These are phyloP conservation scores for Periplaneta americana DNA, from an alignment of 1,140 invertebrate genomes.

Conservation along the genomic window DNA sequence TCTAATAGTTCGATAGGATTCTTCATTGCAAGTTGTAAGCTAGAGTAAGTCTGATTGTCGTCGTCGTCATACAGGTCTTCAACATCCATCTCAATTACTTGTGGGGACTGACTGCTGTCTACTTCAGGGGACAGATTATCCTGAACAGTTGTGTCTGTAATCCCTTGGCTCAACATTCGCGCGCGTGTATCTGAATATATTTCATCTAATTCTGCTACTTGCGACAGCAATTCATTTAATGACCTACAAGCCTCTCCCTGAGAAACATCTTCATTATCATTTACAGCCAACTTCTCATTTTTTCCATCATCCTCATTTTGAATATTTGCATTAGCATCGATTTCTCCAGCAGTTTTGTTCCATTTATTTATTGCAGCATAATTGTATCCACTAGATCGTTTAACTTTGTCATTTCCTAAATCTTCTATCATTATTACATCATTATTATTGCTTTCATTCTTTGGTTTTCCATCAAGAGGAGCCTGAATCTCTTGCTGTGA, in stretches of 20 bases:
- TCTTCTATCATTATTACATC: background rate
- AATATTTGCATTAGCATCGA: conserved; percentile 17
- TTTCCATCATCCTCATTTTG: conserved; percentile 1
- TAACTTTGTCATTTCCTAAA: background rate
- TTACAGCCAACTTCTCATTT: background rate
- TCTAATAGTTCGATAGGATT: conserved; percentile 62
- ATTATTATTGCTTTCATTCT: background rate
- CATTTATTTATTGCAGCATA: conserved; percentile 32
- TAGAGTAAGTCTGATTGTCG: conserved; percentile 72
- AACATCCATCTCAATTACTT: conserved; percentile 35
- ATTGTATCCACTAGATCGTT: conserved; percentile 32
- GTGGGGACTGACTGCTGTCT: background rate
- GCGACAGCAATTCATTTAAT: conserved; percentile 59
- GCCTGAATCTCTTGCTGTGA: background rate
- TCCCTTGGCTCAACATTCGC: conserved; percentile 30
- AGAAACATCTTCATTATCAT: conserved; percentile 23
- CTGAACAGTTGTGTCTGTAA: background rate
- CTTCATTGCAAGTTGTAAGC: conserved; percentile 79
- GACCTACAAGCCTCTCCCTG: conserved; percentile 41
- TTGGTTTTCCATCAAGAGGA: background rate
- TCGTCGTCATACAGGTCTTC: conserved; percentile 61
- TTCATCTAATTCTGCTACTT: conserved; percentile 68
- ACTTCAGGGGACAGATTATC: background rate
- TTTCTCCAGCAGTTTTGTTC: conserved; percentile 16
- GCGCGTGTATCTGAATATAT: conserved; percentile 66